A percentile compares a stretch with the other conserved stretches of the same genome.
Evolutionary conservation across 1,140 invertebrate genomes (phyloP).

Genomic region (Heliothis subflexa): DNA sequence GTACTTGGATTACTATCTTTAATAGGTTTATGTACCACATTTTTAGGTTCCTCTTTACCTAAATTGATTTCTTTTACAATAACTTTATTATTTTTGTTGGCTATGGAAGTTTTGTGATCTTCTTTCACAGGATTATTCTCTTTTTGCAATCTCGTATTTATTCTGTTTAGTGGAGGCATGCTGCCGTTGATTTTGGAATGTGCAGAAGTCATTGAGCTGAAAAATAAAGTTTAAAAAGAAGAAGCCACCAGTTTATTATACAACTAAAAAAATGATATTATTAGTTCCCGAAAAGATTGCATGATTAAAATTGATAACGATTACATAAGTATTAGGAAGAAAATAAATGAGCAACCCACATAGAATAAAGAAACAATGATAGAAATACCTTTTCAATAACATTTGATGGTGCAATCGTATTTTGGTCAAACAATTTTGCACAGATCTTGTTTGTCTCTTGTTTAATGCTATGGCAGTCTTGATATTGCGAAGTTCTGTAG

Average conservation of each 20-base stretch:
- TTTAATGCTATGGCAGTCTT: slow-evolving; percentile 77
- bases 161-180: slow-evolving; percentile 44
- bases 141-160: slow-evolving; percentile 68
- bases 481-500: slow-evolving; percentile 76
- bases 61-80: slow-evolving; percentile 60
- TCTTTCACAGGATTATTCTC: slow-evolving; percentile 69
- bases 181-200: slow-evolving; percentile 67
- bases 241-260: slow-evolving; percentile 28
- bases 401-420: slow-evolving; percentile 76
- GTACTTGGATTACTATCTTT: slow-evolving; percentile 14
- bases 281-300: background rate
- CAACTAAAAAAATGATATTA: background rate
- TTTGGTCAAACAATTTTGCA: slow-evolving; percentile 71
- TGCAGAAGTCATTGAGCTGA: slow-evolving; percentile 64
- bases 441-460: slow-evolving; percentile 73
- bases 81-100: slow-evolving; percentile 23
- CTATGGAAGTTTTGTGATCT: background rate
- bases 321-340: background rate
- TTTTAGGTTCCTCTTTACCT: slow-evolving; percentile 61
- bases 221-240: slow-evolving; percentile 55
- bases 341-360: slow-evolving; percentile 40
- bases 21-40: slow-evolving; percentile 47
- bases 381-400: slow-evolving; percentile 76
- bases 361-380: slow-evolving; percentile 50
- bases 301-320: background rate